Evolutionary conservation across 2,888 invertebrate genomes (phyloP), one percentile per base, ranked within the genome.

Genomic region (Hyposoter didymator): DNA sequence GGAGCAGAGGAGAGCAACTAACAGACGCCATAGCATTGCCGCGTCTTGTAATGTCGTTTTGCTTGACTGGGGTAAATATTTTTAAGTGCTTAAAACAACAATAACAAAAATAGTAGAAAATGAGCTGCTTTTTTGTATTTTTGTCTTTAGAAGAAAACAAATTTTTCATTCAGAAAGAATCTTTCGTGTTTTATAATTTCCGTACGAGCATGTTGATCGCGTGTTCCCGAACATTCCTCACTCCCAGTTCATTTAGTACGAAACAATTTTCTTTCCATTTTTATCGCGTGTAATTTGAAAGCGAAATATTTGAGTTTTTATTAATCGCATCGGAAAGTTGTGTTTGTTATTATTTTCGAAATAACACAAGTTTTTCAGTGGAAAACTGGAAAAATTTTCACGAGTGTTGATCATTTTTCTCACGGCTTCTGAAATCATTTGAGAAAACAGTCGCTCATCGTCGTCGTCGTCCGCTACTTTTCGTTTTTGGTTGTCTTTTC

Each of bases 51-150:
- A 91, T 93, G 90, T 93, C 92, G 90, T 93, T 93, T 93, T 94
- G 93, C 92, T 93, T 93, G 92, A 90, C 90, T 92, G 92, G 93
- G 93, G 93, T 93, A 94, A 94, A 93, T 94, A 94, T 93, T 91
- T 89, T 89, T 87, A 90, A 89, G 78, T 85, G 89, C 89, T 91
- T 88, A 89, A 81, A 79, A 88, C 73, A 52, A 73, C 81, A 72
- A 87, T 81, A 70, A 69, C 78, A 69, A 14, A 7, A 76, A 76
- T 55, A 22, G 12, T 55, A 55, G 14, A 59, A 35, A 62, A 64
- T 49, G 74, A 85, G 59, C 80, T 70, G 82, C 73, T 84, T 86
- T 59, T 75, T 52, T 74, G 22, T 59, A 35, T 76, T 52, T 32
- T 74, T 49, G n/a, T n/a, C n/a, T n/a, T n/a, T n/a, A n/a, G n/a